Evolutionary conservation across 37 sponge, comb jelly and placozoan species (phyloP), one percentile per base, ranked within the genome.

Genomic region (Amphimedon queenslandica): DNA sequence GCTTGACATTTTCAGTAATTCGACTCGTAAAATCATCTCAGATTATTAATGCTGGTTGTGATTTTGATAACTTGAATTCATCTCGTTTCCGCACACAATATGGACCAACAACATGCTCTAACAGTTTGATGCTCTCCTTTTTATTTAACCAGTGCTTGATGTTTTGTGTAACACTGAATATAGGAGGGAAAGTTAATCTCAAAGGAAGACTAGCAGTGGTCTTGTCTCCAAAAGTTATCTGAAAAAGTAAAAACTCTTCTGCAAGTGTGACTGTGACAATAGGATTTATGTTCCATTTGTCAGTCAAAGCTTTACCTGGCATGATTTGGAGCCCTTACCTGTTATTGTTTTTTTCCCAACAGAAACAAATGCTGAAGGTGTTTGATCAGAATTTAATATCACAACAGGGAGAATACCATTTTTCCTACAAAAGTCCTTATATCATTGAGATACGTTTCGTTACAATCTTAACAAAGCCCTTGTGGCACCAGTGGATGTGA

Each of bases 301-400:
- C 83, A 5, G 64, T 60, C 21, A 75, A 73, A 23, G 76, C 83
- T 37, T 64, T 73, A 39, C 64, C 10, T 74, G 35, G 3, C 72
- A 75, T 41, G 76, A 41, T 81, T 35, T 32, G 18, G 69, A 8
- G 72, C 82, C 69, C 42, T 69, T 40, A 47, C 21, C 18, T 31
- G 74, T 72, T 69, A 81, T 81, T 34, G 82, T 81, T 64, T 42
- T 4, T 47, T 53, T 81, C 25, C 82, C 82, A 5, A 81, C 69
- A 10, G 82, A 81, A 10, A 74, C 75, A 37, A 73, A 81, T n/a
- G 82, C 42, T 39, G 71, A 68, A 28, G 82, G 82, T 35, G 82
- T 81, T 53, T 81, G 82, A 29, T 81, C 82, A 74, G 82, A 66
- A 56, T 81, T 81, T 18, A 81, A 40, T 11, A 81, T 69, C 13